Evolutionary conservation across 2,113 vertebrate species (phyloP).

Genomic region (Struthio camelus): DNA sequence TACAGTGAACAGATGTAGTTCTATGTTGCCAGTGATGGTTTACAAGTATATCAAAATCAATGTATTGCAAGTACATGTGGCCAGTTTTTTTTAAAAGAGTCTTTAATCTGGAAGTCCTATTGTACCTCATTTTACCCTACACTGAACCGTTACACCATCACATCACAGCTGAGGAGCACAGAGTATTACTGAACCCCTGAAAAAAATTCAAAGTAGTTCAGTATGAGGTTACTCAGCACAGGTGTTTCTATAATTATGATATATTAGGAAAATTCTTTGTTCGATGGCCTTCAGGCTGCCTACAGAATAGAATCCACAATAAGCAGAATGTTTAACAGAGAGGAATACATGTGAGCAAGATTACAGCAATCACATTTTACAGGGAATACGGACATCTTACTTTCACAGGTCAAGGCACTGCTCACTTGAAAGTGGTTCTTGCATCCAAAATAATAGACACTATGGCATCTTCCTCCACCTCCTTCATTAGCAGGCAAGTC

Average conservation of each 20-base stretch:
- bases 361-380: neutral
- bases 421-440: slow-evolving; percentile 6
- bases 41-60: neutral
- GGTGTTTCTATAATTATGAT: slow-evolving; percentile 73
- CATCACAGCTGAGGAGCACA: neutral
- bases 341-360: neutral
- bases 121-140: neutral
- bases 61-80: neutral
- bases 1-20: neutral
- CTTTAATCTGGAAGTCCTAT: neutral
- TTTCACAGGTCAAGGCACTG: slow-evolving; percentile 17
- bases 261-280: slow-evolving; percentile 52
- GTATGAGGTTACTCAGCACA: slow-evolving; percentile 42
- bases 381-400: neutral
- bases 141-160: neutral
- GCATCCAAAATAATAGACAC: neutral
- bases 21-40: neutral
- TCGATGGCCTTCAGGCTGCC: slow-evolving; percentile 65
- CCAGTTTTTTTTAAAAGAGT: neutral
- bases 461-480: slow-evolving; percentile 11
- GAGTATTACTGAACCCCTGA: slow-evolving; percentile 17
- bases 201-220: neutral
- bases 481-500: slow-evolving; percentile 32
- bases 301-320: slow-evolving; percentile 2
- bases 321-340: slow-evolving; percentile 18